Evolutionary conservation across 2,797 vertebrate genomes (phyloP).

Genomic region (Orestias chungarensis): DNA sequence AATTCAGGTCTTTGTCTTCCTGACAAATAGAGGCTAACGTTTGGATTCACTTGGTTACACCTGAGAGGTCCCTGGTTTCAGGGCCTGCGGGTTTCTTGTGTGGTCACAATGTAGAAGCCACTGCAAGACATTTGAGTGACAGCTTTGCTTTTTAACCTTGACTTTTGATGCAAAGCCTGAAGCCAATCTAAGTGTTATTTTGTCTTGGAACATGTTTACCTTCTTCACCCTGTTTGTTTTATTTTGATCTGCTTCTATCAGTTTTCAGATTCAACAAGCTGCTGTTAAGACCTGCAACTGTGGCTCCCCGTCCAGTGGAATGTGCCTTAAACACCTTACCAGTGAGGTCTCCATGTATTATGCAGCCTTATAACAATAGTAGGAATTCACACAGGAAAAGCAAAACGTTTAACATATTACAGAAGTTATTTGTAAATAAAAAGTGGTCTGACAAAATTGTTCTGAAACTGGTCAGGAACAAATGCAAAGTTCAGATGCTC

Average conservation of each 20-base stretch:
- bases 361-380: not conserved
- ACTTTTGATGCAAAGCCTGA: slow-evolving; percentile 22
- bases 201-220: not conserved
- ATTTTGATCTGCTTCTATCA: not conserved
- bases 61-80: slow-evolving; percentile 61
- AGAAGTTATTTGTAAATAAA: not conserved
- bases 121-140: slow-evolving; percentile 36
- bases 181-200: not conserved
- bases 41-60: slow-evolving; percentile 75
- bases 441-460: not conserved
- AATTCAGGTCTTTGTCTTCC: slow-evolving; percentile 77
- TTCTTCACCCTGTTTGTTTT: not conserved
- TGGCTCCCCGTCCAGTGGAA: too few relatives aligned
- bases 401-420: not conserved
- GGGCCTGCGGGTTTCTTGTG: slow-evolving; percentile 57
- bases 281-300: not conserved
- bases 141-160: slow-evolving; percentile 35
- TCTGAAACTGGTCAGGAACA: not conserved
- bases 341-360: too few relatives aligned
- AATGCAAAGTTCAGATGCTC: not conserved
- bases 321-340: too few relatives aligned
- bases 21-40: slow-evolving; percentile 75
- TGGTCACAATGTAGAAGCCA: slow-evolving; percentile 45
- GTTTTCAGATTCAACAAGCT: not conserved
- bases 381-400: slow-evolving; percentile 21